Percentiles rank a stretch among this genome's conserved stretches.
These are phyloP conservation scores for Heteractis magnifica DNA, from an alignment of 92 coral and sea anemone genomes.

Conservation along the genomic window DNA sequence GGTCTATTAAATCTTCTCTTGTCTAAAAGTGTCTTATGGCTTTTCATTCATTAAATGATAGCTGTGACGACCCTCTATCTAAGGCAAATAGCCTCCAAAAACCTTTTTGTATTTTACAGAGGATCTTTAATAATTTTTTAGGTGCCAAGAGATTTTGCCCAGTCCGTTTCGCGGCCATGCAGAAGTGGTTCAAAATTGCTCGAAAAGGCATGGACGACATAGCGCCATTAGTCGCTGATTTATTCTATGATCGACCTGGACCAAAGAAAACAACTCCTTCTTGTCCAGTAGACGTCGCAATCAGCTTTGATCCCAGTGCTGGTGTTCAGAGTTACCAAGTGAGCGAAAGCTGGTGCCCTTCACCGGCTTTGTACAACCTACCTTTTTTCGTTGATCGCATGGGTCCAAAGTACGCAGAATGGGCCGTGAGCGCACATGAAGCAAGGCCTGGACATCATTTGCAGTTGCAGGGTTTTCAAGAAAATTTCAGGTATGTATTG, in stretches of 20 bases:
- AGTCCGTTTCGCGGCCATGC: conserved; percentile 51
- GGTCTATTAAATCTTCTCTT: not conserved
- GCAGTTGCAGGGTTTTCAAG: conserved; percentile 52
- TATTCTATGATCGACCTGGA: conserved; percentile 46
- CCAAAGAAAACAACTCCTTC: conserved; percentile 55
- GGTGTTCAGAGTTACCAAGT: conserved; percentile 52
- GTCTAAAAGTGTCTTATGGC: too few species aligned
- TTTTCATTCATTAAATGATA: too few species aligned
- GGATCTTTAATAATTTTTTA: not conserved
- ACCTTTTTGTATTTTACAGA: not conserved
- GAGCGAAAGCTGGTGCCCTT: conserved; percentile 41
- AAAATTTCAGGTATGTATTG: conserved; percentile 38
- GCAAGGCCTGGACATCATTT: conserved; percentile 77
- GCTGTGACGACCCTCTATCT: too few species aligned
- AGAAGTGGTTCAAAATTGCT: conserved; percentile 46
- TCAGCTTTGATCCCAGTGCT: conserved; percentile 42
- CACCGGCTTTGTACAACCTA: conserved; percentile 39
- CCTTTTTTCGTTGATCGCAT: conserved; percentile 75
- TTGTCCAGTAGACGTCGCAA: conserved; percentile 44
- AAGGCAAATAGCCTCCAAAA: not conserved
- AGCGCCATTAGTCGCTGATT: conserved; percentile 22
- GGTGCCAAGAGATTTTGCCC: conserved; percentile 52
- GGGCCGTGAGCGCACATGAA: conserved; percentile 70
- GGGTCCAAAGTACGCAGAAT: conserved; percentile 60
- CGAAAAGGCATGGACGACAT: conserved; percentile 30